A percentile compares a stretch with the other conserved stretches of the same genome.
Conservation (phyloP, 1,140 invertebrate genomes). For the Samia ricini region DNA sequence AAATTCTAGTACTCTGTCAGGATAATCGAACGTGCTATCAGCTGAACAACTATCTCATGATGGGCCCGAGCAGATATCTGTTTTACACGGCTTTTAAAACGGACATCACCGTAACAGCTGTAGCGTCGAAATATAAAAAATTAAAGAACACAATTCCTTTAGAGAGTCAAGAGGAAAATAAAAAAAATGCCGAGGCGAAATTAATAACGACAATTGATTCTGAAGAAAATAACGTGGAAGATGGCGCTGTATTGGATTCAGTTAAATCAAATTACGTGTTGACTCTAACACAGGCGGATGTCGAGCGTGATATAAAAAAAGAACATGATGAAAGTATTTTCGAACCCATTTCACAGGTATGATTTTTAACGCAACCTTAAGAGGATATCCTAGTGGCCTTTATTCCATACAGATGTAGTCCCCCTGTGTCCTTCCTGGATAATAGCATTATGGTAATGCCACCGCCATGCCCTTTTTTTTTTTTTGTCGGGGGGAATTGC, state of each 20-base stretch:
- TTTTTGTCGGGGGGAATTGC: too few relatives aligned
- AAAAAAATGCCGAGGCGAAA: slow-evolving; percentile 27
- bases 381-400: too few relatives aligned
- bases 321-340: slow-evolving; percentile 75
- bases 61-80: slow-evolving; percentile 82
- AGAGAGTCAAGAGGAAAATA: slow-evolving; percentile 42
- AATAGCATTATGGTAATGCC: too few relatives aligned
- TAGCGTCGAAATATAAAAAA: slow-evolving; percentile 75
- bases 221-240: slow-evolving; percentile 20
- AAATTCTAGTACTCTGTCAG: slow-evolving; percentile 90
- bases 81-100: slow-evolving; percentile 79
- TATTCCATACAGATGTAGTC: too few relatives aligned
- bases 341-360: slow-evolving; percentile 83
- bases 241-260: slow-evolving; percentile 59
- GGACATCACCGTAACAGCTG: slow-evolving; percentile 76
- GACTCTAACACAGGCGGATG: slow-evolving; percentile 81
- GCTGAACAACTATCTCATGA: slow-evolving; percentile 84
- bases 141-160: slow-evolving; percentile 39
- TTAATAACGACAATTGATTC: background rate
- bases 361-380: slow-evolving; percentile 55
- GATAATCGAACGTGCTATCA: slow-evolving; percentile 90
- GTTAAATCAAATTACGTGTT: slow-evolving; percentile 83
- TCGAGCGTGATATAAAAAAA: slow-evolving; percentile 45
- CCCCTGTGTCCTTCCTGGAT: too few relatives aligned
- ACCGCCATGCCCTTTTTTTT: too few relatives aligned